Evolutionary conservation across 1,140 invertebrate species (phyloP).

Genomic region (Neomicropteryx cornuta): DNA sequence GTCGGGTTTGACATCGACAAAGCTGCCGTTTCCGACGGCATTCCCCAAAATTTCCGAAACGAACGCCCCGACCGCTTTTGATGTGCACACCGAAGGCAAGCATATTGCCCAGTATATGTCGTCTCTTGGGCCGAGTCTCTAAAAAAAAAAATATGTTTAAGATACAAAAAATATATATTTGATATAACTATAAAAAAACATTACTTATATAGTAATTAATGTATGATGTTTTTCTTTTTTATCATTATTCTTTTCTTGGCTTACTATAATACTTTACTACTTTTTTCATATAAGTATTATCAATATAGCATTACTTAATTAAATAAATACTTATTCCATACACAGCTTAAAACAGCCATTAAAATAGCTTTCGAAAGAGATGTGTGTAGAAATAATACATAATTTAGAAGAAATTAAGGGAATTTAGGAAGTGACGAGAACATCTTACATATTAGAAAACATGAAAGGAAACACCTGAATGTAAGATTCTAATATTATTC

Average conservation of each 20-base stretch:
- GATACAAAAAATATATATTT: background rate
- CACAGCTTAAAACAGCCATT: no score
- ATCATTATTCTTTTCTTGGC: constrained; percentile 7
- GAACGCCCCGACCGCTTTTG: constrained; percentile 38
- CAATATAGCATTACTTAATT: no score
- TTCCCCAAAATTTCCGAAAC: constrained; percentile 37
- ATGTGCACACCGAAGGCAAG: constrained; percentile 43
- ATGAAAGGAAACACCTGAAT: no score
- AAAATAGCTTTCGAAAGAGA: no score
- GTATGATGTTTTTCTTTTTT: constrained; percentile 8
- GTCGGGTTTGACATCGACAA: constrained; percentile 30
- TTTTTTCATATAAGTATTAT: no score
- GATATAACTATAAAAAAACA: constrained; percentile 5
- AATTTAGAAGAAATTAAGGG: no score
- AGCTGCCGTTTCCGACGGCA: constrained; percentile 33
- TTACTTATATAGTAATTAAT: no score
- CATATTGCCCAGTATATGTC: constrained; percentile 51
- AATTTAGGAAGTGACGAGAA: no score
- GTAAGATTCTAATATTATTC: no score
- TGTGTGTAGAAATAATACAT: no score
- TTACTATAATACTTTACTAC: constrained; percentile 5
- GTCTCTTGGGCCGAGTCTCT: constrained; percentile 31
- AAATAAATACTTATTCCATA: no score
- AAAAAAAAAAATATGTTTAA: constrained; percentile 9
- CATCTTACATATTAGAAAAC: no score